Evolutionary conservation across 2,888 invertebrate species (phyloP).

Genomic region (Camptogramma bilineatum): DNA sequence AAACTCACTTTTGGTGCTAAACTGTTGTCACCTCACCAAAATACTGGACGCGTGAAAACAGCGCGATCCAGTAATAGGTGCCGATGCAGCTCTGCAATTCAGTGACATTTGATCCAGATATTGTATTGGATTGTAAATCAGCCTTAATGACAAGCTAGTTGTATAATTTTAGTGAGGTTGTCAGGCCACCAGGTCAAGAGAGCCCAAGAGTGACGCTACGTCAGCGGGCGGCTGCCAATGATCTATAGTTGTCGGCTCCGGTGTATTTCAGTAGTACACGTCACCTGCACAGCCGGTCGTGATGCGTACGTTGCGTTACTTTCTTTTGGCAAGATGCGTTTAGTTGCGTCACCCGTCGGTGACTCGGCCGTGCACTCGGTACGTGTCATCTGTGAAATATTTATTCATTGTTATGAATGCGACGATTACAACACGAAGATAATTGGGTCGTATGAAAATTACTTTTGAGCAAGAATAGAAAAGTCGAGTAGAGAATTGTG

Average conservation of each 20-base stretch:
- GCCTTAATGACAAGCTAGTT: neutral
- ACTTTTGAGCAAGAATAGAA: neutral
- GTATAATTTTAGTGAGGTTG: conserved; percentile 26
- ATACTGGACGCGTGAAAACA: too few relatives aligned
- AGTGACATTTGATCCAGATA: too few relatives aligned
- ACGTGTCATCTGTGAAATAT: conserved; percentile 31
- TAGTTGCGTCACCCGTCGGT: conserved; percentile 59
- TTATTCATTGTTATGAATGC: conserved; percentile 28
- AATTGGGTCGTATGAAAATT: conserved; percentile 6
- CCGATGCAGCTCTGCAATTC: too few relatives aligned
- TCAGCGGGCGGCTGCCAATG: conserved; percentile 43
- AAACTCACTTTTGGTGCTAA: too few relatives aligned
- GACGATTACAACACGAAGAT: conserved; percentile 7
- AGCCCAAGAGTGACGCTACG: conserved; percentile 24
- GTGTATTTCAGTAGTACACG: conserved; percentile 66
- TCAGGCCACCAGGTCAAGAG: conserved; percentile 32
- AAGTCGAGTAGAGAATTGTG: neutral
- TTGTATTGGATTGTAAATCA: too few relatives aligned
- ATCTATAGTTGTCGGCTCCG: conserved; percentile 38
- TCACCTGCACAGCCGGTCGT: conserved; percentile 59
- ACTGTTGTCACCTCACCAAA: too few relatives aligned
- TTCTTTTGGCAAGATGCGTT: conserved; percentile 63
- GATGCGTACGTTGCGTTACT: conserved; percentile 54
- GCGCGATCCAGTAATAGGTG: too few relatives aligned
- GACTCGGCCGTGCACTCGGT: conserved; percentile 18